phyloP scores from a whole-genome alignment of 2,113 vertebrate genomes.

The Clarias batrachus region DNA sequence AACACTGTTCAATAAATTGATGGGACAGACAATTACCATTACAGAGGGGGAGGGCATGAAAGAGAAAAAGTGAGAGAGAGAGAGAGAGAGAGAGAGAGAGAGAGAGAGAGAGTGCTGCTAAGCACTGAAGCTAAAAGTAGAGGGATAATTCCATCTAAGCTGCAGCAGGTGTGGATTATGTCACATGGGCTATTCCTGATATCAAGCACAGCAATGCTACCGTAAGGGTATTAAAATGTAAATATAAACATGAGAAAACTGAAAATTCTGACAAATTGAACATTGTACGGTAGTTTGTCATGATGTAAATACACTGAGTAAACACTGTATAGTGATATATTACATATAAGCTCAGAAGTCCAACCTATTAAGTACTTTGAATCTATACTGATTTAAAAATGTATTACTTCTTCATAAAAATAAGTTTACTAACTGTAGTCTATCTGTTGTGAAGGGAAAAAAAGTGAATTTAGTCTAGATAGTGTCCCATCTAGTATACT shows the following conservation, averaged over 20 bases:
- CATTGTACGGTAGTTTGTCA: not conserved
- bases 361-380: not conserved
- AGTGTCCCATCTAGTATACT: too few species aligned
- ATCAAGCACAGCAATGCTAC: slow-evolving; percentile 41
- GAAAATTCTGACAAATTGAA: not conserved
- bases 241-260: slow-evolving; percentile 14
- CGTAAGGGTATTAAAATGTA: slow-evolving; percentile 24
- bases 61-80: not conserved
- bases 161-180: slow-evolving; percentile 55
- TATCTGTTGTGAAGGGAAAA: not conserved
- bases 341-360: not conserved
- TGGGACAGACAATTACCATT: slow-evolving; percentile 15
- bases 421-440: not conserved
- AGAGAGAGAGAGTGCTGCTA: slow-evolving; percentile 12
- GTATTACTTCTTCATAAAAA: not conserved
- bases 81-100: not conserved
- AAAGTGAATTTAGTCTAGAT: too few species aligned
- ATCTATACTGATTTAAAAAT: not conserved
- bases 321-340: not conserved
- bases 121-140: slow-evolving; percentile 52
- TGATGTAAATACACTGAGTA: not conserved
- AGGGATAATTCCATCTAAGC: slow-evolving; percentile 57
- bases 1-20: slow-evolving; percentile 27
- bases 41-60: not conserved
- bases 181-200: slow-evolving; percentile 34